phyloP scores from a whole-genome alignment of 2,888 invertebrate genomes.

The Parnassius orleans region DNA sequence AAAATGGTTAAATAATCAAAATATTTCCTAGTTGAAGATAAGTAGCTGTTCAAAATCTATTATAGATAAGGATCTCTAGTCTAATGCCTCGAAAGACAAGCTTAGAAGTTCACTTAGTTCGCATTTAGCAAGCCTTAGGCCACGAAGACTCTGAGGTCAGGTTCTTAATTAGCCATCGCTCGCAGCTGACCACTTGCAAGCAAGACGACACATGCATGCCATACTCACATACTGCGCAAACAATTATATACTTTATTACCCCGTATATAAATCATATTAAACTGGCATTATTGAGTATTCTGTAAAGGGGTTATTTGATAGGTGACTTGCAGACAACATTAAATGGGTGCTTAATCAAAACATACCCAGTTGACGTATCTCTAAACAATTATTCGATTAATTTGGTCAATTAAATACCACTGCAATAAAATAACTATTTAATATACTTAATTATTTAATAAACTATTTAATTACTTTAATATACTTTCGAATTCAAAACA shows the following conservation, averaged over 20 bases:
- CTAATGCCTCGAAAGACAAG: constrained; percentile 58
- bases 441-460: too few species aligned
- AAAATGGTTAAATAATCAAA: too few species aligned
- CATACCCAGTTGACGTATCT: constrained; percentile 17
- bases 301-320: constrained; percentile 12
- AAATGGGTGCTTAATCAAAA: constrained; percentile 25
- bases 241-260: constrained; percentile 20
- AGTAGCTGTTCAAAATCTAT: too few species aligned
- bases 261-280: constrained; percentile 18
- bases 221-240: constrained; percentile 16
- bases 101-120: constrained; percentile 64
- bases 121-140: constrained; percentile 67
- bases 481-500: too few species aligned
- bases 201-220: constrained; percentile 49
- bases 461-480: too few species aligned
- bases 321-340: constrained; percentile 23
- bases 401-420: constrained; percentile 1
- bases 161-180: constrained; percentile 76
- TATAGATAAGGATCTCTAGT: constrained; percentile 37
- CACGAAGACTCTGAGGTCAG: constrained; percentile 62
- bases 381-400: constrained; percentile 16
- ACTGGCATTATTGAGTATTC: not conserved
- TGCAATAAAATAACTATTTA: too few species aligned
- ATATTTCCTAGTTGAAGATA: too few species aligned
- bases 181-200: constrained; percentile 71